Conservation (phyloP, 2,888 invertebrate species). For the Chironomus riparius region DNA sequence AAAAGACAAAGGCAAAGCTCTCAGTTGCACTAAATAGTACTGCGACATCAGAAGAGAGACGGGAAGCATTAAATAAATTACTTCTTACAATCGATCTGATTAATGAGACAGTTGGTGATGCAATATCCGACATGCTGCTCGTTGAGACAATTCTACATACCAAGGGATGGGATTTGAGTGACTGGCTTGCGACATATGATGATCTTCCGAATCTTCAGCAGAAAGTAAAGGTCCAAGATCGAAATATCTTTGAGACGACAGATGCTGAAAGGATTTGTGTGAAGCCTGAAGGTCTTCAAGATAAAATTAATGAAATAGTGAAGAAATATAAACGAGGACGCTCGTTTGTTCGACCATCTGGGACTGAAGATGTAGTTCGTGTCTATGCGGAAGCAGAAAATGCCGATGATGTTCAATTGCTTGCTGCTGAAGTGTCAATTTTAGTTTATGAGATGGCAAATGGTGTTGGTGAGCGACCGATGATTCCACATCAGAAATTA, state of each 20-base stretch:
- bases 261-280: conserved; percentile 79
- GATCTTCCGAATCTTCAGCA: conserved; percentile 83
- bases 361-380: conserved; percentile 93
- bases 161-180: conserved; percentile 64
- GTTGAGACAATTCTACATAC: conserved; percentile 84
- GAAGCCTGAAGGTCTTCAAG: conserved; percentile 75
- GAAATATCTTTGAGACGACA: conserved; percentile 73
- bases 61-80: conserved; percentile 54
- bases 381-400: conserved; percentile 92
- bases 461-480: conserved; percentile 62
- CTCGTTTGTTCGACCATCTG: conserved; percentile 90
- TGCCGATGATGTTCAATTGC: conserved; percentile 54
- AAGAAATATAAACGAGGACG: conserved; percentile 60
- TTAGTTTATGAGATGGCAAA: conserved; percentile 71
- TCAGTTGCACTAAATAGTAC: conserved; percentile 35
- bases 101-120: conserved; percentile 95
- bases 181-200: conserved; percentile 74
- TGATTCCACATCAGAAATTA: conserved; percentile 32
- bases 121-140: conserved; percentile 87
- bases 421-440: conserved; percentile 67
- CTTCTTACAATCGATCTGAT: conserved; percentile 70
- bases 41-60: conserved; percentile 35
- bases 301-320: conserved; percentile 63
- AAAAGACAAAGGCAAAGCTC: conserved; percentile 53
- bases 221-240: conserved; percentile 82